Percentiles rank a stretch among this genome's conserved stretches.
phyloP scores from a whole-genome alignment of 2,888 invertebrate genomes.

The Endotricha flammealis region DNA sequence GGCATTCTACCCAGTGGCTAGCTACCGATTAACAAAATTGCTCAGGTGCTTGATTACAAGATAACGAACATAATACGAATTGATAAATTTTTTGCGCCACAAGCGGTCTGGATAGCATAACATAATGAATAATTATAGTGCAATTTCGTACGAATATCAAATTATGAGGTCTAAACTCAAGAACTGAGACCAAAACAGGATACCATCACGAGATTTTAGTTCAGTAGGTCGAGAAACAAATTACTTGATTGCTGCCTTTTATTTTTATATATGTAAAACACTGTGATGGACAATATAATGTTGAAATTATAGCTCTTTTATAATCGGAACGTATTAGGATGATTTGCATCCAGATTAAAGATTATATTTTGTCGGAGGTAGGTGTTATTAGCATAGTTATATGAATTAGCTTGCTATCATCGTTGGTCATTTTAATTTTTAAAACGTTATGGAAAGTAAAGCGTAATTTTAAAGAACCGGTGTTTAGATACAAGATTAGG shows the following conservation, averaged over 20 bases:
- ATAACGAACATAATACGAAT: neutral
- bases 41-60: slow-evolving; percentile 3
- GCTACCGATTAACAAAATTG: neutral
- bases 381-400: slow-evolving; percentile 76
- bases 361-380: slow-evolving; percentile 74
- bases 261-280: slow-evolving; percentile 75
- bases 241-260: slow-evolving; percentile 72
- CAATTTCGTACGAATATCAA: slow-evolving; percentile 39
- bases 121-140: slow-evolving; percentile 25
- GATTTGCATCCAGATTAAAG: slow-evolving; percentile 77
- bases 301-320: slow-evolving; percentile 74
- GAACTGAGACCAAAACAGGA: slow-evolving; percentile 53
- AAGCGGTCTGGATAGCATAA: neutral
- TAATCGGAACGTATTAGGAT: slow-evolving; percentile 76
- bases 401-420: slow-evolving; percentile 69
- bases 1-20: neutral
- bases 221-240: slow-evolving; percentile 73
- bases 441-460: slow-evolving; percentile 58
- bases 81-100: neutral
- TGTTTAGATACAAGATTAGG: slow-evolving; percentile 45
- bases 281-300: slow-evolving; percentile 77
- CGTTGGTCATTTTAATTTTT: slow-evolving; percentile 68
- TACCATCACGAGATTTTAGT: slow-evolving; percentile 62
- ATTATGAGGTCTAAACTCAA: slow-evolving; percentile 34
- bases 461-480: slow-evolving; percentile 51